A percentile compares a stretch with the other conserved stretches of the same genome.
These are phyloP conservation scores for Lampropteryx suffumata DNA, from an alignment of 2,888 invertebrate genomes.

Conservation along the genomic window DNA sequence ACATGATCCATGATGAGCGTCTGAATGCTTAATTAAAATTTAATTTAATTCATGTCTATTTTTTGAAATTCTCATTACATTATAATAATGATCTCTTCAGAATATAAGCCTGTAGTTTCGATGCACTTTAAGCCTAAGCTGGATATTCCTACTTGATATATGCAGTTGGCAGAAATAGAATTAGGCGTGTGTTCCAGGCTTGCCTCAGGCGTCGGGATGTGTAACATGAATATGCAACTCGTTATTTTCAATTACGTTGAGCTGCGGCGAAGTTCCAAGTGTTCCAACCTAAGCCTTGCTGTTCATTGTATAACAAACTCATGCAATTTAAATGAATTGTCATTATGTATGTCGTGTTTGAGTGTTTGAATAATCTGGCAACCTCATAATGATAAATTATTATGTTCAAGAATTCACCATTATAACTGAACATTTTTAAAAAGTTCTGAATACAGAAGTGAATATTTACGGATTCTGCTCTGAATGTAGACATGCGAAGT, in stretches of 20 bases:
- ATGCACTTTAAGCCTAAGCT: constrained; percentile 15
- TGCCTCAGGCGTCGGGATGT: constrained; percentile 23
- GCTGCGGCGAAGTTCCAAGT: constrained; percentile 48
- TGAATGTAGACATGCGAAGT: neutral
- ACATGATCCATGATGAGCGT: constrained; percentile 58
- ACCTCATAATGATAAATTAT: too few species aligned
- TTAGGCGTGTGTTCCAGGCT: constrained; percentile 23
- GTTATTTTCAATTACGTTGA: constrained; percentile 70
- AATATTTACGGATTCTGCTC: neutral
- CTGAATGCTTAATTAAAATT: constrained; percentile 54
- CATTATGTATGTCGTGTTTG: constrained; percentile 41
- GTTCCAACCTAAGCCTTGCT: constrained; percentile 46
- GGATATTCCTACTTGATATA: constrained; percentile 23
- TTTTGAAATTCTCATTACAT: constrained; percentile 9
- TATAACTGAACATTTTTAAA: too few species aligned
- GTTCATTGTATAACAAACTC: constrained; percentile 51
- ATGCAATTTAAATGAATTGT: constrained; percentile 60
- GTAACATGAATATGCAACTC: constrained; percentile 70
- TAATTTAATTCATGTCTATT: constrained; percentile 30
- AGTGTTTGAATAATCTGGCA: constrained; percentile 39
- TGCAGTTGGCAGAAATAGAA: constrained; percentile 32
- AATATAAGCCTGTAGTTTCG: constrained; percentile 12
- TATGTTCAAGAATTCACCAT: too few species aligned
- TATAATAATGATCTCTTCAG: neutral
- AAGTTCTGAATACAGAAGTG: too few species aligned